Percentiles rank a stretch among this genome's conserved stretches.
phyloP scores from a whole-genome alignment of 2,888 invertebrate genomes.

The Carabus problematicus region DNA sequence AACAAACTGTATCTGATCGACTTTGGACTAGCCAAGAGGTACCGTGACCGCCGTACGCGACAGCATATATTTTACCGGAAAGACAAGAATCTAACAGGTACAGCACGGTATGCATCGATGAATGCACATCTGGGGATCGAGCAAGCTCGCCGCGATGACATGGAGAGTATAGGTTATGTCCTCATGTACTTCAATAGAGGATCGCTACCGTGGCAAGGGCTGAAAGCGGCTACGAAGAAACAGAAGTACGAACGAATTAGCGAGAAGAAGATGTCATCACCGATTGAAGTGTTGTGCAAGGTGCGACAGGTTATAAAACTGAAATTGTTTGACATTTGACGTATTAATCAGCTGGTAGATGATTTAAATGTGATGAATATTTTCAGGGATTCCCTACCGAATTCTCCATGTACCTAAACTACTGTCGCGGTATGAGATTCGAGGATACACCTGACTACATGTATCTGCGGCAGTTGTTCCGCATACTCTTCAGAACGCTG shows the following conservation, averaged over 20 bases:
- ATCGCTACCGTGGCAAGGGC: constrained; percentile 99
- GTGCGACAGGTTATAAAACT: constrained; percentile 59
- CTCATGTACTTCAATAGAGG: constrained; percentile 99
- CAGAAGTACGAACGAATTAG: constrained; percentile 99
- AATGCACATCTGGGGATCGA: constrained; percentile 99
- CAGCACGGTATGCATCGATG: constrained; percentile 99
- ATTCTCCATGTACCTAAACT: constrained; percentile 96
- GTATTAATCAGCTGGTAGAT: too few relatives aligned
- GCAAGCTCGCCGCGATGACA: constrained; percentile 98
- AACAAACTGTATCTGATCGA: constrained; percentile 97
- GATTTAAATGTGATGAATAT: constrained; percentile 39
- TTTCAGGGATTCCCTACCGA: constrained; percentile 91
- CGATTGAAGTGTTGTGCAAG: constrained; percentile 91
- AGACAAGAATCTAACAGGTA: constrained; percentile 99
- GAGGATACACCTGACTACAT: constrained; percentile 99
- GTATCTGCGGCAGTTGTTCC: constrained; percentile 94
- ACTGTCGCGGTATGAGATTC: constrained; percentile 96
- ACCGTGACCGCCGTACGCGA: constrained; percentile 99
- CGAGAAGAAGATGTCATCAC: constrained; percentile 98
- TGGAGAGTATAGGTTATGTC: constrained; percentile 99
- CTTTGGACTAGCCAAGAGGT: constrained; percentile 99
- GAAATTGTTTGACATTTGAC: constrained; percentile 14
- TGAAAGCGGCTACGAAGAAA: constrained; percentile 99
- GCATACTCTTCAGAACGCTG: constrained; percentile 87
- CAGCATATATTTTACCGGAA: constrained; percentile 99